Conservation (phyloP, 2,113 vertebrate genomes). For the Hippoglossus stenolepis region DNA sequence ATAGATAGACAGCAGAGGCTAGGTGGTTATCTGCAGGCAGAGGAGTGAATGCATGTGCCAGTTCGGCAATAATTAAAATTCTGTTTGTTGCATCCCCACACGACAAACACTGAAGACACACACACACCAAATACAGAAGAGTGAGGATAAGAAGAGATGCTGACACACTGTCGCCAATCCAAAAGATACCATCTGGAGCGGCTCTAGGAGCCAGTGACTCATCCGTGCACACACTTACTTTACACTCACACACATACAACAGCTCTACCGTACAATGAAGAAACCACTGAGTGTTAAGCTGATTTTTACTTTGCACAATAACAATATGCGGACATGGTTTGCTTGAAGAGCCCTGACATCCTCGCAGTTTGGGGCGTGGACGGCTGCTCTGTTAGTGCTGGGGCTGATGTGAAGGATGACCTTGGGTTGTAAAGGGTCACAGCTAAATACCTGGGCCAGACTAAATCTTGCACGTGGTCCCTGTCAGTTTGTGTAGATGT, state of each 20-base stretch:
- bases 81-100: conserved; percentile 42
- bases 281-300: conserved; percentile 11
- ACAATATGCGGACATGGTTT: conserved; percentile 7
- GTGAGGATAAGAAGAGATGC: conserved; percentile 54
- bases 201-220: conserved; percentile 63
- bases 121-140: conserved; percentile 45
- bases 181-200: conserved; percentile 77
- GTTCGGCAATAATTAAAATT: conserved; percentile 61
- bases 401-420: not conserved
- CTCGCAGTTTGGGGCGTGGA: not conserved
- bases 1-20: conserved; percentile 19
- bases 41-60: conserved; percentile 13
- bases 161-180: conserved; percentile 64
- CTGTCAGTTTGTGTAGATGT: too few species aligned
- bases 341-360: not conserved
- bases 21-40: conserved; percentile 34
- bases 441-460: too few species aligned
- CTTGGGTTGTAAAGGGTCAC: not conserved
- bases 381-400: not conserved
- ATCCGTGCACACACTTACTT: conserved; percentile 30
- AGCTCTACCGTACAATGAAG: conserved; percentile 29
- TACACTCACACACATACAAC: conserved; percentile 13
- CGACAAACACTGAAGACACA: conserved; percentile 3
- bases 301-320: conserved; percentile 12
- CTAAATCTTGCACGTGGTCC: too few species aligned